Conservation (phyloP, 2,888 invertebrate species). For the Lacanobia oleracea region DNA sequence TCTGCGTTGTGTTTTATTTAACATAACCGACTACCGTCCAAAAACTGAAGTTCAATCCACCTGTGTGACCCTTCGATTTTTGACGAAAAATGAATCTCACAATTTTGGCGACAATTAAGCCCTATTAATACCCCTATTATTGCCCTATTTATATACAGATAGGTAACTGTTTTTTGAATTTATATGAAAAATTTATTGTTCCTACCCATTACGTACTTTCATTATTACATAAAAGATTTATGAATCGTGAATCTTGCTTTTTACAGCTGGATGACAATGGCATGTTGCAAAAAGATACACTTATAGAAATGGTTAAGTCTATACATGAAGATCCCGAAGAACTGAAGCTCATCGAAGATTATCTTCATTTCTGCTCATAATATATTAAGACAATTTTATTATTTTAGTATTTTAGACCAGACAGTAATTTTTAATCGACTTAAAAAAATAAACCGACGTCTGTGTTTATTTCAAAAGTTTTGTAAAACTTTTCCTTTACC, state of each 20-base stretch:
- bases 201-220: no score
- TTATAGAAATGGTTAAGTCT: conserved; percentile 77
- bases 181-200: no score
- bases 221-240: no score
- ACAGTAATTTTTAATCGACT: not conserved
- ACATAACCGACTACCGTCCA: no score
- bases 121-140: no score
- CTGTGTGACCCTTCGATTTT: not conserved
- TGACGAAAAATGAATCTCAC: conserved; percentile 24
- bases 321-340: conserved; percentile 82
- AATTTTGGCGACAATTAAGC: conserved; percentile 27
- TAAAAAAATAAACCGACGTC: no score
- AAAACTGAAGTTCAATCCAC: not conserved
- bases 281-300: conserved; percentile 78
- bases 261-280: conserved; percentile 82
- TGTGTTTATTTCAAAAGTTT: no score
- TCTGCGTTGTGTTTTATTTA: not conserved
- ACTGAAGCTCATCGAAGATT: conserved; percentile 77
- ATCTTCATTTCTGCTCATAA: conserved; percentile 81
- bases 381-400: no score
- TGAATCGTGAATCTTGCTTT: not conserved
- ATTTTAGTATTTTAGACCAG: no score
- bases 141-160: no score
- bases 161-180: no score
- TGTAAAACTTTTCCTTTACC: no score